phyloP scores from a whole-genome alignment of 1,140 invertebrate species.

The Drosophila erecta region DNA sequence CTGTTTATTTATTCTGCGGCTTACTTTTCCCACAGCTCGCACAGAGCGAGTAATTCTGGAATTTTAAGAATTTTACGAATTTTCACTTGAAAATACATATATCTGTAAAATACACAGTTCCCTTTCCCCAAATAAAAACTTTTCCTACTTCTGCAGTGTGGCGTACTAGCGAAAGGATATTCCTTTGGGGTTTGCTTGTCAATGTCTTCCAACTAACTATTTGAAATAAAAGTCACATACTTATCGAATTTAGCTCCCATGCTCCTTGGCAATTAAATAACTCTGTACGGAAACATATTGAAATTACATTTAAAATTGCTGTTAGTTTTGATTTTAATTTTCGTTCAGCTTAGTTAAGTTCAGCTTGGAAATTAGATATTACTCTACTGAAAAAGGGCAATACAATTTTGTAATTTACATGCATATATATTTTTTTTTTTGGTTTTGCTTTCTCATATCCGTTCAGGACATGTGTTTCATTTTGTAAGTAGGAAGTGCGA shows the following conservation, averaged over 20 bases:
- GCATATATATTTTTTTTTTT: not conserved
- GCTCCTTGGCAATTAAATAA: too few relatives aligned
- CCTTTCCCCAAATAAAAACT: not conserved
- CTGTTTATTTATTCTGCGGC: conserved; percentile 53
- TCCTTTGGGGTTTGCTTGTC: not conserved
- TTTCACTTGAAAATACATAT: conserved; percentile 6
- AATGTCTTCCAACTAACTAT: not conserved
- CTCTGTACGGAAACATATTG: too few relatives aligned
- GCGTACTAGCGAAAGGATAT: not conserved
- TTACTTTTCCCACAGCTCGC: conserved; percentile 21
- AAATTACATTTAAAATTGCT: too few relatives aligned
- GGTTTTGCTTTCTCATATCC: not conserved
- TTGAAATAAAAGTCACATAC: too few relatives aligned
- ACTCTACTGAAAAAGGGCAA: not conserved
- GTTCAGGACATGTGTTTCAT: conserved; percentile 10
- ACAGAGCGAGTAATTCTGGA: conserved; percentile 25
- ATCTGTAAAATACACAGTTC: not conserved
- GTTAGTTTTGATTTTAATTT: too few relatives aligned
- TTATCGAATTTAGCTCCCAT: too few relatives aligned
- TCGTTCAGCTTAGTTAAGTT: too few relatives aligned
- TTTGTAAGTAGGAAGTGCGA: conserved; percentile 24
- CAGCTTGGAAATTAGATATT: too few relatives aligned
- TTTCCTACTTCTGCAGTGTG: not conserved
- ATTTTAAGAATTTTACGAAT: conserved; percentile 43
- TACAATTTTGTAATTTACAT: not conserved